Evolutionary conservation across 2,113 vertebrate species (phyloP).

Genomic region (Penelope pileata): DNA sequence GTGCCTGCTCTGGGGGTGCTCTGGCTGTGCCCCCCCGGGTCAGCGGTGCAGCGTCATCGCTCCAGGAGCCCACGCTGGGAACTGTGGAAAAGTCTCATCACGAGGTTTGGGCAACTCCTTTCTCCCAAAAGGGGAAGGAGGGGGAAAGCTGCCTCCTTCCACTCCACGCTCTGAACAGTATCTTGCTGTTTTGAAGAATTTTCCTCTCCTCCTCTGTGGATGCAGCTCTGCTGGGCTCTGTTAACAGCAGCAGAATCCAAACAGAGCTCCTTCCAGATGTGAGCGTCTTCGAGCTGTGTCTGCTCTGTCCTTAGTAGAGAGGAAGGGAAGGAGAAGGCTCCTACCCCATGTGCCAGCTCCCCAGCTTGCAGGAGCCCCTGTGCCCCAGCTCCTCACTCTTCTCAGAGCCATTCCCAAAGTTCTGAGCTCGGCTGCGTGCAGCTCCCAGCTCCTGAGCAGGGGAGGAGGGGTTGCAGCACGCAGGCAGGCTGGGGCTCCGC

Average conservation of each 20-base stretch:
- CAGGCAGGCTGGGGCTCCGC: neutral
- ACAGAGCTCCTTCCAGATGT: neutral
- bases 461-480: constrained; percentile 32
- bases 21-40: neutral
- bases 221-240: neutral
- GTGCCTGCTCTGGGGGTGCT: neutral
- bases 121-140: neutral
- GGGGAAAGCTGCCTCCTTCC: neutral
- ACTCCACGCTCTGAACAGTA: accelerated
- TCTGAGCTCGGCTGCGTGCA: constrained; percentile 22
- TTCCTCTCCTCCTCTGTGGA: neutral
- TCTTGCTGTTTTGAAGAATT: accelerated
- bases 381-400: neutral
- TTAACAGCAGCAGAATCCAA: neutral
- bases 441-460: constrained; percentile 38
- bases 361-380: neutral
- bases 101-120: constrained; percentile 56
- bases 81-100: constrained; percentile 50
- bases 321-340: neutral
- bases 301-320: neutral
- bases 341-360: neutral
- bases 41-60: neutral
- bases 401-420: constrained; percentile 43
- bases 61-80: constrained; percentile 30
- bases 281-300: neutral